phyloP scores from a whole-genome alignment of 2,113 vertebrate species.

The Lethenteron camtschaticum region DNA sequence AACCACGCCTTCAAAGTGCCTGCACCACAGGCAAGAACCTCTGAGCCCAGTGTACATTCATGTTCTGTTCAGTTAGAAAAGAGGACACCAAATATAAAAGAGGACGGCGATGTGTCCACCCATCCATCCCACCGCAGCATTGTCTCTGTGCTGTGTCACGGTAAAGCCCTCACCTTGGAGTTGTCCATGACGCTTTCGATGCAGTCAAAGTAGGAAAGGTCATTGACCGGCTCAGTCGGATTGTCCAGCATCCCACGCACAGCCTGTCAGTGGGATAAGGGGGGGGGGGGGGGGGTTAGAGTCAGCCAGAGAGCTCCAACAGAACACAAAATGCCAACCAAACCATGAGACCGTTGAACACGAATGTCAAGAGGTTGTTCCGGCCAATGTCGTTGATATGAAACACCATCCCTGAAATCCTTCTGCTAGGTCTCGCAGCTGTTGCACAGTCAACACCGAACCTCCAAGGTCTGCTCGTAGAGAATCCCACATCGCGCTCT shows the following conservation, averaged over 20 bases:
- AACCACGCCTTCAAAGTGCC: too few species aligned
- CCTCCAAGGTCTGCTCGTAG: too few species aligned
- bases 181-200: slow-evolving; percentile 98
- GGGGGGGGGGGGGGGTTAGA: neutral
- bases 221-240: slow-evolving; percentile 75
- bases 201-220: slow-evolving; percentile 95
- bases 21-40: too few species aligned
- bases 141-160: neutral
- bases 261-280: slow-evolving; percentile 28
- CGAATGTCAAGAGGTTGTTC: neutral
- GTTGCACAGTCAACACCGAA: too few species aligned
- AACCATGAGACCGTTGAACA: neutral
- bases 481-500: too few species aligned
- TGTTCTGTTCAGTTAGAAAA: too few species aligned
- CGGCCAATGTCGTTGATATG: too few species aligned
- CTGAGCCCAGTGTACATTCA: too few species aligned
- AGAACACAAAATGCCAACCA: neutral
- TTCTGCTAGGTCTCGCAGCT: too few species aligned
- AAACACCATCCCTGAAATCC: too few species aligned
- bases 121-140: neutral
- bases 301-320: neutral
- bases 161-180: slow-evolving; percentile 49
- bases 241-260: slow-evolving; percentile 82
- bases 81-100: neutral
- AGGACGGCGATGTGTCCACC: neutral